These are phyloP conservation scores for Pangasius sanitwongsei DNA, from an alignment of 2,797 vertebrate species.

Conservation along the genomic window DNA sequence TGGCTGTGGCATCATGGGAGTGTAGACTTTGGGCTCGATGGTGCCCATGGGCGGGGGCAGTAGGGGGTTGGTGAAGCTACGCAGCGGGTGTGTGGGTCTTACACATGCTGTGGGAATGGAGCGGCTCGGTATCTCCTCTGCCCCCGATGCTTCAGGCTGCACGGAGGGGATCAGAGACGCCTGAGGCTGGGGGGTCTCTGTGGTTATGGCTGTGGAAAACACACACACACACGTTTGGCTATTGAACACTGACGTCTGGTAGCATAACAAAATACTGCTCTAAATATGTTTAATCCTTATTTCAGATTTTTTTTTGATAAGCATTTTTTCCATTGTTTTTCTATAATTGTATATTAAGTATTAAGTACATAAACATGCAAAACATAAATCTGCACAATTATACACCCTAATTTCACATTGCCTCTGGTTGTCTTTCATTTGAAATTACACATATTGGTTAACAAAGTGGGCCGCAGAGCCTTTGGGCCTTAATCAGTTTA, in stretches of 20 bases:
- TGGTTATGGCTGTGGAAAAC: slow-evolving; percentile 66
- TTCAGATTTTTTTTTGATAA: not conserved
- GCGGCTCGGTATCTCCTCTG: slow-evolving; percentile 78
- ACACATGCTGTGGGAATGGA: slow-evolving; percentile 92
- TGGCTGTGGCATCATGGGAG: slow-evolving; percentile 83
- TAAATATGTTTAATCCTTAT: not conserved
- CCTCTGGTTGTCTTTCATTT: not conserved
- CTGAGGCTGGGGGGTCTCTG: slow-evolving; percentile 74
- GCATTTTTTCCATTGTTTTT: not conserved
- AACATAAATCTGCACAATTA: not conserved
- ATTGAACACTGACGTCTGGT: not conserved
- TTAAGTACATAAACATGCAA: not conserved
- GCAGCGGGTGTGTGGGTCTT: slow-evolving; percentile 86
- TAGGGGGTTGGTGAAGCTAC: slow-evolving; percentile 91
- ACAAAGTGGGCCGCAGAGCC: not conserved
- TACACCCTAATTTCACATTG: not conserved
- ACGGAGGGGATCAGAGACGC: slow-evolving; percentile 74
- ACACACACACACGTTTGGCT: not conserved
- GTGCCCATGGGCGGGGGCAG: slow-evolving; percentile 89
- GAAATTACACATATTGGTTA: too few relatives aligned
- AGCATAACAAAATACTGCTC: not conserved
- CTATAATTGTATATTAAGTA: not conserved
- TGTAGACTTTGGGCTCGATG: slow-evolving; percentile 92
- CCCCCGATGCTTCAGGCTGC: slow-evolving; percentile 76
- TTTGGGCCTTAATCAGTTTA: not conserved